Percentiles rank a stretch among this genome's conserved stretches.
Conservation (phyloP, 2,888 invertebrate species). For the Psococerastis gibbosa region DNA sequence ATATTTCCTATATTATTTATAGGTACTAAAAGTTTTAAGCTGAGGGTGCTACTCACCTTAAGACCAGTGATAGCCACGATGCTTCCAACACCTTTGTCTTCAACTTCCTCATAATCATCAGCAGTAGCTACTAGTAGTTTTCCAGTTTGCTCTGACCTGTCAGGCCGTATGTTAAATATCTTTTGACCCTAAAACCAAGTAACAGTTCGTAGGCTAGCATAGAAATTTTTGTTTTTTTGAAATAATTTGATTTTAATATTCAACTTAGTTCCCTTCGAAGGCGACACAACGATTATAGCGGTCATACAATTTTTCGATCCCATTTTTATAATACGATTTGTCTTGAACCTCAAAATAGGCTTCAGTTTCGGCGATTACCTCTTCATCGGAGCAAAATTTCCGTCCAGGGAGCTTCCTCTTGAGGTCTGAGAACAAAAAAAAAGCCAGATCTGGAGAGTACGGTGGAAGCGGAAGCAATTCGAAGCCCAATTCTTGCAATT, state of each 20-base stretch:
- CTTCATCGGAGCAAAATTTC: constrained; percentile 14
- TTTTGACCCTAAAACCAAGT: constrained; percentile 32
- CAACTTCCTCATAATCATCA: constrained; percentile 69
- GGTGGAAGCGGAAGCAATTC: constrained; percentile 14
- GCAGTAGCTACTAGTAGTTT: constrained; percentile 58
- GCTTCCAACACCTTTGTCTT: constrained; percentile 48
- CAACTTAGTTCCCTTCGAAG: constrained; percentile 15
- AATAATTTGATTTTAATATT: constrained; percentile 7
- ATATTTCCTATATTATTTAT: too few species aligned
- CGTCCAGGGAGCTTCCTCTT: constrained; percentile 14
- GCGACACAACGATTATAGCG: constrained; percentile 14
- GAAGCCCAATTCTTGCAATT: constrained; percentile 14
- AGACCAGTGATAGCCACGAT: constrained; percentile 80
- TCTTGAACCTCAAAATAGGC: constrained; percentile 12
- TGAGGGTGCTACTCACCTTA: constrained; percentile 53
- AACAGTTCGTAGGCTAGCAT: background rate
- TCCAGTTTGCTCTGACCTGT: constrained; percentile 41
- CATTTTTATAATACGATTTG: constrained; percentile 13
- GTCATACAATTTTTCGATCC: constrained; percentile 14
- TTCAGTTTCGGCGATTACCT: constrained; percentile 16
- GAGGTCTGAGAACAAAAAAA: constrained; percentile 14
- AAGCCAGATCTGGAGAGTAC: constrained; percentile 15
- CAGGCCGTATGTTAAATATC: constrained; percentile 51
- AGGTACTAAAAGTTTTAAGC: too few species aligned
- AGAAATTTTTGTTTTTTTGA: constrained; percentile 11